phyloP scores from a whole-genome alignment of 2,113 vertebrate species.

The Siniperca knerii region DNA sequence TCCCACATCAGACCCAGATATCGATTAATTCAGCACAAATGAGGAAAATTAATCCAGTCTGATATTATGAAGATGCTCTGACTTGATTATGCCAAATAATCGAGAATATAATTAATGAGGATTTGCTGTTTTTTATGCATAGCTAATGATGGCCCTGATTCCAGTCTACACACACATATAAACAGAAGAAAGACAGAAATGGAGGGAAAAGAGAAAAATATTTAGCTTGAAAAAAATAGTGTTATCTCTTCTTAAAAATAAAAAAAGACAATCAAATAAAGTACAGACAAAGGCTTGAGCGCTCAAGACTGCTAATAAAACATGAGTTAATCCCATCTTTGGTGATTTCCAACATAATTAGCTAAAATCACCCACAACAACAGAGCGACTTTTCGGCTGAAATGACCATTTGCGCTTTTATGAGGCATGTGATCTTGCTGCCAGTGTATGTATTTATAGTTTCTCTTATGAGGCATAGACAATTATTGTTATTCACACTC shows the following conservation, averaged over 20 bases:
- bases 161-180: not conserved
- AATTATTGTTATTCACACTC: conserved; percentile 80
- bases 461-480: conserved; percentile 66
- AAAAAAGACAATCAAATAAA: not conserved
- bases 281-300: not conserved
- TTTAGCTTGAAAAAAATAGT: not conserved
- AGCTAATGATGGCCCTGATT: conserved; percentile 15
- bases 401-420: conserved; percentile 68
- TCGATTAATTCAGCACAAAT: conserved; percentile 54
- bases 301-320: conserved; percentile 16
- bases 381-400: not conserved
- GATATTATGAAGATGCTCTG: conserved; percentile 26
- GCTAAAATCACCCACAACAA: conserved; percentile 25
- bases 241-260: not conserved
- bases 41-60: conserved; percentile 26
- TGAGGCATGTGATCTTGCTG: conserved; percentile 56
- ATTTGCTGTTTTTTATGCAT: conserved; percentile 34
- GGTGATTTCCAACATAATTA: conserved; percentile 34
- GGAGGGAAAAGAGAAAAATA: not conserved
- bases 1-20: conserved; percentile 41
- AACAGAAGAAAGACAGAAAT: not conserved
- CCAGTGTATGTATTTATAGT: conserved; percentile 71
- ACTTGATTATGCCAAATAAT: conserved; percentile 51
- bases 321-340: not conserved
- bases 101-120: conserved; percentile 40